Conservation (phyloP, 2,888 invertebrate genomes). For the Sesamia inferens region DNA sequence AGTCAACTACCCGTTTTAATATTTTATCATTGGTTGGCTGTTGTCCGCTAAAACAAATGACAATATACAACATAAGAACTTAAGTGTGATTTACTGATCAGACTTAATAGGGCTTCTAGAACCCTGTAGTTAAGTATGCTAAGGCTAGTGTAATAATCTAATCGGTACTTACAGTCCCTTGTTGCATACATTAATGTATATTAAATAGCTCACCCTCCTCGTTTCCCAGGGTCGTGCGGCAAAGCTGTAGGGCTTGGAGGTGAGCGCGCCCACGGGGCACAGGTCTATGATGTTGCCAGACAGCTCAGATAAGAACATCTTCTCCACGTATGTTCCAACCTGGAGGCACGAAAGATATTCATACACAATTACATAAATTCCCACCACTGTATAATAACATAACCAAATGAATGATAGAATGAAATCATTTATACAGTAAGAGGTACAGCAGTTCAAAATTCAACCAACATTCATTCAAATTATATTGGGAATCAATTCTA, state of each 20-base stretch:
- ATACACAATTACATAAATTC: neutral
- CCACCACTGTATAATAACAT: neutral
- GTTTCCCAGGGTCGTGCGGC: slow-evolving; percentile 99
- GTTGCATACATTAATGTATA: neutral
- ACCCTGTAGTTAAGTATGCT: neutral
- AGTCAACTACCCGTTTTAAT: no score
- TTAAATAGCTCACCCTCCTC: slow-evolving; percentile 90
- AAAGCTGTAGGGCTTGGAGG: slow-evolving; percentile 99
- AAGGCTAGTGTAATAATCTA: neutral
- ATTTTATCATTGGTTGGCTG: no score
- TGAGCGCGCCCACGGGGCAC: slow-evolving; percentile 99
- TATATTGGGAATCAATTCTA: neutral
- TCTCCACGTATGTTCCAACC: slow-evolving; percentile 99
- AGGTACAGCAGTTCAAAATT: neutral
- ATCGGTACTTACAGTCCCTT: neutral
- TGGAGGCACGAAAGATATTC: slow-evolving; percentile 62
- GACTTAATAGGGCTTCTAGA: neutral
- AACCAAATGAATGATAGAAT: neutral
- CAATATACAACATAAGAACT: no score
- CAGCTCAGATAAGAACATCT: slow-evolving; percentile 98
- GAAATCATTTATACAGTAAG: neutral
- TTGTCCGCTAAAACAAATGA: no score
- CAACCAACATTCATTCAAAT: neutral
- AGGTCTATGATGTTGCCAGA: slow-evolving; percentile 99
- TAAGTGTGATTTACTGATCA: neutral